These are phyloP conservation scores for Myotis findleyi DNA, from an alignment of 2,797 vertebrate genomes.

Conservation along the genomic window DNA sequence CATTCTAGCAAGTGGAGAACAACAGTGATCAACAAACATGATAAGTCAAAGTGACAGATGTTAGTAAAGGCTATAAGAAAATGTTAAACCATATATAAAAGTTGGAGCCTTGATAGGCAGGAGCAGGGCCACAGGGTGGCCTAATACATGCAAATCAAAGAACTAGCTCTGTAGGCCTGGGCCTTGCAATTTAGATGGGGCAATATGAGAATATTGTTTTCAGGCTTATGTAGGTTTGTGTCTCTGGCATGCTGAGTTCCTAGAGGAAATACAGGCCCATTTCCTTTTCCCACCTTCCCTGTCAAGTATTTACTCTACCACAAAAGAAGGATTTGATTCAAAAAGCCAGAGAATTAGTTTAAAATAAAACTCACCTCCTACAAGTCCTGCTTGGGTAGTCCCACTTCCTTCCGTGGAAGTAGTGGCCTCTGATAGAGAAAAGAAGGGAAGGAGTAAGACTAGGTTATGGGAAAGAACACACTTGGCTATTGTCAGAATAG, in stretches of 20 bases:
- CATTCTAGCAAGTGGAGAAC: background rate
- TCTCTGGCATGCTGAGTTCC: background rate
- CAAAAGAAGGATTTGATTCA: too few relatives aligned
- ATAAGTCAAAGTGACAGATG: background rate
- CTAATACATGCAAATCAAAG: background rate
- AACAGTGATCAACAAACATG: background rate
- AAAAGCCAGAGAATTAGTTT: background rate
- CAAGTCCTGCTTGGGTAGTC: background rate
- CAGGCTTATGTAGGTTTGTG: background rate
- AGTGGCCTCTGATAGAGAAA: background rate
- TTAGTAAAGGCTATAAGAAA: too few relatives aligned
- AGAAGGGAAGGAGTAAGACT: background rate
- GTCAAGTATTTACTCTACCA: background rate
- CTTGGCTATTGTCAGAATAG: background rate
- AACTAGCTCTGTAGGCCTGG: background rate
- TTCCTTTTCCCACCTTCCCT: background rate
- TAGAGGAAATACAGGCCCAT: background rate
- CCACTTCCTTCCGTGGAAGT: background rate
- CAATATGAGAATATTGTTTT: background rate
- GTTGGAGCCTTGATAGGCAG: background rate
- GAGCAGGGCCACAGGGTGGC: too few relatives aligned
- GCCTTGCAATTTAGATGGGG: background rate
- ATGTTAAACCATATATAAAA: too few relatives aligned
- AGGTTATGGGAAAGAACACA: background rate
- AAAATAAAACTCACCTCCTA: background rate